phyloP scores from a whole-genome alignment of 2,113 vertebrate genomes.

The Carettochelys insculpta region DNA sequence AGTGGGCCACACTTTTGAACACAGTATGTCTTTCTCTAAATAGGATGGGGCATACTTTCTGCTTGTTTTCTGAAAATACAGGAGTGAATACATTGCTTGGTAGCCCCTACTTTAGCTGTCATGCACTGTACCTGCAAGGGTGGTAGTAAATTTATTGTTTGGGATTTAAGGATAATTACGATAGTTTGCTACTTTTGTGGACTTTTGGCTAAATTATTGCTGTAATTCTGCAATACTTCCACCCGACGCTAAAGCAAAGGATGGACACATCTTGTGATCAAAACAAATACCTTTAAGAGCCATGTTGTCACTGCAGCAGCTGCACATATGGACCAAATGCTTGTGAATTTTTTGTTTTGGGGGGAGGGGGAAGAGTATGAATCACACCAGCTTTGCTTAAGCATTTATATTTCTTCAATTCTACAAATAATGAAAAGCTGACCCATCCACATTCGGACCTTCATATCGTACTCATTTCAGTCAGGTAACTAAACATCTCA shows the following conservation, averaged over 20 bases:
- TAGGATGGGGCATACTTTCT: neutral
- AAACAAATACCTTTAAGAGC: neutral
- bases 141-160: neutral
- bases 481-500: neutral
- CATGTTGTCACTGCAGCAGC: neutral
- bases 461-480: neutral
- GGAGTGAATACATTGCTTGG: rapidly evolving
- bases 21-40: rapidly evolving
- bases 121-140: neutral
- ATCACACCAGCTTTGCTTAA: neutral
- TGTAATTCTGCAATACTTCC: slow-evolving; percentile 32
- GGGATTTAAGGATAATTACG: neutral
- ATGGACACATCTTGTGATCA: neutral
- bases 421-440: neutral
- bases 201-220: neutral
- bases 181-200: neutral
- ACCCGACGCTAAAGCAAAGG: neutral
- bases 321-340: neutral
- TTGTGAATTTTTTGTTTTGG: too few relatives aligned
- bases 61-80: rapidly evolving
- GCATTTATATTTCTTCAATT: neutral
- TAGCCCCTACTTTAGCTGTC: neutral
- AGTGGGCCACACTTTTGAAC: neutral
- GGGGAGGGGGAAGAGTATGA: neutral
- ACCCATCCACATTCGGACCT: neutral